Base-by-base conservation (phyloP, 2,113 vertebrate genomes). In the Tragelaphus scriptus region DNA sequence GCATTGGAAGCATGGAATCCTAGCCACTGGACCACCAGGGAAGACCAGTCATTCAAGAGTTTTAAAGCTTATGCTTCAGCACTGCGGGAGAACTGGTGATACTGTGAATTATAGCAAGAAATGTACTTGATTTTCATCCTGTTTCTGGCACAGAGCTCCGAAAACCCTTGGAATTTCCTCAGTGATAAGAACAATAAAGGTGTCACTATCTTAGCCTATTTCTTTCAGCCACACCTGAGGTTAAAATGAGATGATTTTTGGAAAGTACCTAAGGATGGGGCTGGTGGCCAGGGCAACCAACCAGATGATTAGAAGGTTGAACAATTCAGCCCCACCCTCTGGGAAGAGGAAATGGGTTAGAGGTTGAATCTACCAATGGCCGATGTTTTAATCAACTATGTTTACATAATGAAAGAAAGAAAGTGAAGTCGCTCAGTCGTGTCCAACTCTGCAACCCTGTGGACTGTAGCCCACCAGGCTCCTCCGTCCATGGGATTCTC, bases 371-470 rank as follows among this genome's bases (percentile, higher is more conserved):
- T 40, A 55, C 51, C 58, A 68, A 40, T 10, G 10, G 40, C 19
- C 4, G 3, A n/a, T 36, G 30, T 49, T 58, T 58, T 58, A 58
- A 77, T 36, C 53, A 8, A 86, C 5, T 28, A 13, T 59, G 16
- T 40, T 40, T 85, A 26, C 9, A 16, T 58, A 47, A n/a, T 58
- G 51, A 75, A 61, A 61, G 49, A 59, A 59, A 61, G 26, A 28
- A 30, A 61, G 59, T 30, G 59, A 61, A 30, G 59, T 30, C 5
- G 0, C 26, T 61, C 59, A 61, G 2, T 61, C 26, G 1, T 61
- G 59, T 30, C 26, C 2, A 13, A 61, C 59, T 61, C 59, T 30
- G 59, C 0, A 5, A 14, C 26, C 5, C 12, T 26, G 1, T 61
- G 26, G 59, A 15, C 13, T 61, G 5, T 61, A 61, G 59, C 26